These are phyloP conservation scores for Rotaria sp. DNA, from an alignment of 2,888 invertebrate genomes.

Conservation along the genomic window DNA sequence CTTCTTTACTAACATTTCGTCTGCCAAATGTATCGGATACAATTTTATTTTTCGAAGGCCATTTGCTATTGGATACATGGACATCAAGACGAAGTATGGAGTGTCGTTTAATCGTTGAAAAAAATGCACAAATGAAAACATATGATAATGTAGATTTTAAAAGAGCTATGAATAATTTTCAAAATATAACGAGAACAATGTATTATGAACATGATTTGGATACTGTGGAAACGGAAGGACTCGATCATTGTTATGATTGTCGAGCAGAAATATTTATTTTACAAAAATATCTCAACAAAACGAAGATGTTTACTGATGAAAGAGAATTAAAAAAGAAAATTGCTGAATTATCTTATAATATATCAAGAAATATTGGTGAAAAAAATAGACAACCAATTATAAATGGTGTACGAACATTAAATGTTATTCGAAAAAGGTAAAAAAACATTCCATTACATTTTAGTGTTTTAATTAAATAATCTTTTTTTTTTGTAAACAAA, in stretches of 20 bases:
- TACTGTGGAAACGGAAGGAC: slow-evolving; percentile 4
- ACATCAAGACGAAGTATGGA: neutral
- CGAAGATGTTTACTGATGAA: neutral
- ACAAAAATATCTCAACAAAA: slow-evolving; percentile 13
- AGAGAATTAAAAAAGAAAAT: neutral
- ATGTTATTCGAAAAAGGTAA: neutral
- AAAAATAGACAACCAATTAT: neutral
- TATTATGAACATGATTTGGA: neutral
- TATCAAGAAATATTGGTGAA: neutral
- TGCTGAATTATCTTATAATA: neutral
- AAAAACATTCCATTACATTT: no score
- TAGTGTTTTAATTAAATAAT: no score
- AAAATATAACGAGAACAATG: neutral
- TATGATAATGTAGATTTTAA: slow-evolving; percentile 23
- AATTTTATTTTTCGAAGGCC: neutral
- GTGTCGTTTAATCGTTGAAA: slow-evolving; percentile 17
- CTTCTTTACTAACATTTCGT: slow-evolving; percentile 23
- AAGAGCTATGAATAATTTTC: neutral
- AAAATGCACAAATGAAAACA: neutral
- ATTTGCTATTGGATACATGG: slow-evolving; percentile 2
- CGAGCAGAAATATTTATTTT: slow-evolving; percentile 31
- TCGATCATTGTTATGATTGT: slow-evolving; percentile 36
- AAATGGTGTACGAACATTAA: neutral
- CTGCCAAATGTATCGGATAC: neutral
- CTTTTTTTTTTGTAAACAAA: no score